A percentile compares a stretch with the other conserved stretches of the same genome.
Conservation (phyloP, 2,888 invertebrate genomes). For the Gibbula magus region DNA sequence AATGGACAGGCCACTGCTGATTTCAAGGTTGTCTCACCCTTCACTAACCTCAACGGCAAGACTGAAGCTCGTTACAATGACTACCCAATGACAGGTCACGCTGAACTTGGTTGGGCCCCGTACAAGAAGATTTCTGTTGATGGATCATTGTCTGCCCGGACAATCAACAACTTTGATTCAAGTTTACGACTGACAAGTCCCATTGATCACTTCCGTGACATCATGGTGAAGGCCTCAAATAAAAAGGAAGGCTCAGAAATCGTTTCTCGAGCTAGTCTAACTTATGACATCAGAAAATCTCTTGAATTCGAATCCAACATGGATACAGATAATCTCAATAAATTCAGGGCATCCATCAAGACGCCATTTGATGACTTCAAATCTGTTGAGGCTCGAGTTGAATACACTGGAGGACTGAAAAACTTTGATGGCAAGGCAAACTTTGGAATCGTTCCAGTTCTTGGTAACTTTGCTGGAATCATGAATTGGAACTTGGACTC, state of each 20-base stretch:
- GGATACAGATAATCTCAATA: not conserved
- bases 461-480: slow-evolving; percentile 39
- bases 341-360: slow-evolving; percentile 28
- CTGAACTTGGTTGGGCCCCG: slow-evolving; percentile 35
- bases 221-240: slow-evolving; percentile 33
- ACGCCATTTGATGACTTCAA: slow-evolving; percentile 33
- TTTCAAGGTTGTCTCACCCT: slow-evolving; percentile 42
- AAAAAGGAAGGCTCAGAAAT: slow-evolving; percentile 34
- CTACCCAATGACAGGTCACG: slow-evolving; percentile 46
- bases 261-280: slow-evolving; percentile 28
- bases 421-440: slow-evolving; percentile 40
- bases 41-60: slow-evolving; percentile 39
- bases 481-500: slow-evolving; percentile 31
- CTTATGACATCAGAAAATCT: slow-evolving; percentile 33
- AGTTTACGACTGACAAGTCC: slow-evolving; percentile 40
- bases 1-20: slow-evolving; percentile 36
- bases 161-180: slow-evolving; percentile 32
- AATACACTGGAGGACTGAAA: not conserved
- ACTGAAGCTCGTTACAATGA: slow-evolving; percentile 37
- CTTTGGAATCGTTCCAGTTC: slow-evolving; percentile 43
- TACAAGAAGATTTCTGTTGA: slow-evolving; percentile 42
- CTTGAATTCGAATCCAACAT: slow-evolving; percentile 19
- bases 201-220: slow-evolving; percentile 26
- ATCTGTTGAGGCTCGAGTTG: slow-evolving; percentile 32
- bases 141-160: slow-evolving; percentile 39